These are phyloP conservation scores for Tenebrio molitor DNA, from an alignment of 1,140 invertebrate species.

Conservation along the genomic window DNA sequence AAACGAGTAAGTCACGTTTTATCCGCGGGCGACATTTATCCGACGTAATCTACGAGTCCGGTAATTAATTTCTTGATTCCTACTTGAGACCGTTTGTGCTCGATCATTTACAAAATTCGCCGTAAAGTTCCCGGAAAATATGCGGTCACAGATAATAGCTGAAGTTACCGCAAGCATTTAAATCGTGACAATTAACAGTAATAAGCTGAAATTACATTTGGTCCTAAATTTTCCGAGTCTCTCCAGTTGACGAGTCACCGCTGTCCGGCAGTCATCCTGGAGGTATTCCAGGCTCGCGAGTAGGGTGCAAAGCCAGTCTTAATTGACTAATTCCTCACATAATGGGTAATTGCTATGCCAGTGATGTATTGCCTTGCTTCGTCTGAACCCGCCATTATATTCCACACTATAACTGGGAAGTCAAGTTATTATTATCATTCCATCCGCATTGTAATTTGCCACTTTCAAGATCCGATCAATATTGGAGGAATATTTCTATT, in stretches of 20 bases:
- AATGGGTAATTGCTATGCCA: constrained; percentile 63
- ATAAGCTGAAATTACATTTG: constrained; percentile 23
- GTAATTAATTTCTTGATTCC: not conserved
- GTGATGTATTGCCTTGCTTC: constrained; percentile 55
- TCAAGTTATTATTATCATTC: constrained; percentile 35
- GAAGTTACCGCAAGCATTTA: constrained; percentile 24
- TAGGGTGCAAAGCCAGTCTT: constrained; percentile 55
- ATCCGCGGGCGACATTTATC: too few species aligned
- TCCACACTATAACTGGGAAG: constrained; percentile 46
- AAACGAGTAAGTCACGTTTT: too few species aligned
- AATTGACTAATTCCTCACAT: constrained; percentile 63
- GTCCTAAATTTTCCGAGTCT: constrained; percentile 1
- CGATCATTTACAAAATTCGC: constrained; percentile 1
- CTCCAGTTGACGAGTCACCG: constrained; percentile 37
- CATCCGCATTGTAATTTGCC: constrained; percentile 29
- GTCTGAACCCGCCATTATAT: constrained; percentile 52
- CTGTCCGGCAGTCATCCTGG: constrained; percentile 54
- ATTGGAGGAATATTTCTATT: too few species aligned
- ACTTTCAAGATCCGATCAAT: constrained; percentile 32
- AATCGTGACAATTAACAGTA: constrained; percentile 29
- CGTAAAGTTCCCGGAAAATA: constrained; percentile 4
- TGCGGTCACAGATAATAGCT: constrained; percentile 26
- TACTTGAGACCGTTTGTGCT: not conserved
- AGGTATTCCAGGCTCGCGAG: constrained; percentile 55
- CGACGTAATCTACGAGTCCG: too few species aligned